Conservation (phyloP, 2,797 vertebrate species). For the Tangara arthus region DNA sequence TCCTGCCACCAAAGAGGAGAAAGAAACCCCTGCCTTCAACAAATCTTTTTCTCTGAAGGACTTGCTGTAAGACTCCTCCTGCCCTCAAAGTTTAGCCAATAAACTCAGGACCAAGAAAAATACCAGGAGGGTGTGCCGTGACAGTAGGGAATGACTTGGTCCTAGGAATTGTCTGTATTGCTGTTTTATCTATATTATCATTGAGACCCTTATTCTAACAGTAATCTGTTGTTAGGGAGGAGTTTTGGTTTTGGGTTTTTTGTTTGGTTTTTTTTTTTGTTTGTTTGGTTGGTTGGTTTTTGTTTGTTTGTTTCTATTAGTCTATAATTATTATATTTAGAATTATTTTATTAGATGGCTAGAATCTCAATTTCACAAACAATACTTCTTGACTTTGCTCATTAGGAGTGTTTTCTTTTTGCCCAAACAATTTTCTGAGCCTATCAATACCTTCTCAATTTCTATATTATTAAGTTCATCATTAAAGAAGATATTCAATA, state of each 20-base stretch:
- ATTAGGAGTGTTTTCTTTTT: not conserved
- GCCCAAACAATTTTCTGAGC: not conserved
- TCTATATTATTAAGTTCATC: not conserved
- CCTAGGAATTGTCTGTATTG: not conserved
- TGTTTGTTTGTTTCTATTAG: not conserved
- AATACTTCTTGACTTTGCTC: not conserved
- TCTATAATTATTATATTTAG: not conserved
- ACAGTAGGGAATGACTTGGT: not conserved
- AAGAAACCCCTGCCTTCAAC: not conserved
- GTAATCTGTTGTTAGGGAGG: not conserved
- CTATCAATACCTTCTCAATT: not conserved
- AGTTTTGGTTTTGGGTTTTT: not conserved
- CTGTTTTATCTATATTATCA: not conserved
- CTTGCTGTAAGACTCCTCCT: not conserved
- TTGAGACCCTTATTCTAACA: not conserved
- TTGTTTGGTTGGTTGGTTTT: not conserved
- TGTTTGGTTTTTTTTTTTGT: not conserved
- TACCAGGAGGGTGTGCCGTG: not conserved
- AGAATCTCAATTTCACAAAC: not conserved
- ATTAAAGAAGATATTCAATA: not conserved
- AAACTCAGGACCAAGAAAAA: not conserved
- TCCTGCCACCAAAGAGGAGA: not conserved
- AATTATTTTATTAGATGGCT: not conserved
- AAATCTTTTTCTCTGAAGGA: not conserved
- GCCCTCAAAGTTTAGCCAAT: not conserved